Evolutionary conservation across 2,797 vertebrate genomes (phyloP).

Genomic region (Gymnothorax reevesii): DNA sequence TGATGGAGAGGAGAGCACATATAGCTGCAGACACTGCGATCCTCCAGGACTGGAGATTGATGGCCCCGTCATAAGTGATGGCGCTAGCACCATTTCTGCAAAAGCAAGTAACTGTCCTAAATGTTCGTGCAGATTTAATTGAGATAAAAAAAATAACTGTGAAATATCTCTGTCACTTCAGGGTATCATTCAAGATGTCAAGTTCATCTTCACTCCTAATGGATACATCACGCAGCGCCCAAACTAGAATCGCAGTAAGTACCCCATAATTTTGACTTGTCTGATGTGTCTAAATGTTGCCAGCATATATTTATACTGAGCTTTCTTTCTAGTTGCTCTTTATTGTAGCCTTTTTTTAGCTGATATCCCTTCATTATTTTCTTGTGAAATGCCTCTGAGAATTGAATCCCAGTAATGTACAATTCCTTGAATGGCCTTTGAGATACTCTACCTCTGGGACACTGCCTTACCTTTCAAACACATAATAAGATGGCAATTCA

Average conservation of each 20-base stretch:
- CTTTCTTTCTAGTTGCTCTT: not conserved
- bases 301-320: not conserved
- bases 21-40: too few relatives aligned
- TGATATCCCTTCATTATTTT: not conserved
- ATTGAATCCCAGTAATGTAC: not conserved
- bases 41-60: too few relatives aligned
- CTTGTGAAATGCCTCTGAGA: not conserved
- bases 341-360: not conserved
- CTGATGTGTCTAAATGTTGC: not conserved
- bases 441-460: not conserved
- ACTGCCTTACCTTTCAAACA: not conserved
- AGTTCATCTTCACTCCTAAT: slow-evolving; percentile 88
- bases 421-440: not conserved
- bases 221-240: slow-evolving; percentile 92
- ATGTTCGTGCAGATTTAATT: not conserved
- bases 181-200: slow-evolving; percentile 93
- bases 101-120: not conserved
- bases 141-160: not conserved
- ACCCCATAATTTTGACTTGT: slow-evolving; percentile 21
- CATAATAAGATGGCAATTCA: slow-evolving; percentile 8
- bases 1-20: too few relatives aligned
- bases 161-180: slow-evolving; percentile 55
- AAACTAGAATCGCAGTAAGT: slow-evolving; percentile 98
- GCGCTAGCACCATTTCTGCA: not conserved
- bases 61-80: not conserved